Evolutionary conservation across 2,113 vertebrate genomes (phyloP), one percentile per base, ranked within the genome.

Genomic region (Oceanites oceanicus): DNA sequence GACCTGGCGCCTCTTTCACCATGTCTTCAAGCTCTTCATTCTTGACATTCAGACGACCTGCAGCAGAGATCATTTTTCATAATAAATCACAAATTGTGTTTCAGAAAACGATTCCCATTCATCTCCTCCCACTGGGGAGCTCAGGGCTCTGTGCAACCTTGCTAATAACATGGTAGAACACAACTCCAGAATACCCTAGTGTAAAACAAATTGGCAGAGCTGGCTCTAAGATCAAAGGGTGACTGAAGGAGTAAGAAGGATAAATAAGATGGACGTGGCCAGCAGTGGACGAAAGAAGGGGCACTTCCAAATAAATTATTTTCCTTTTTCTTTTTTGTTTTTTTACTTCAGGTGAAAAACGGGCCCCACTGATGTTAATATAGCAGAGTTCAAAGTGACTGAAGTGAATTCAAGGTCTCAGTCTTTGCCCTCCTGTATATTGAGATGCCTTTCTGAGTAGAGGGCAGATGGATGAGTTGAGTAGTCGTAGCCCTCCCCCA

Each of bases 21-120:
- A 99, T 99, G 66, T 97, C 98, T 84, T 99, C 99, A 95, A 99
- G 96, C 95, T 99, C 99, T 92, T 99, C 99, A 12, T 98, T 99
- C 96, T 98, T 99, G 90, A 99, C 99, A 49, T 99, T 99, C 96
- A 99, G 94, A 84, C 98, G 98, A 50, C 99, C 99, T 99, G 94
- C 40, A 90, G 83, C 79, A 92, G 55, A 91, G 66, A 85, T 92
- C 52, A 90, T 90, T 93, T 97, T 96, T 93, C 95, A 95, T 95
- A 96, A 94, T 95, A 94, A 94, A 96, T 95, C 88, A 93, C 84
- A 96, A 95, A 95, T 88, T 78, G 90, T 94, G 75, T 93, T 95
- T 94, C 88, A 91, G 88, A 94, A 94, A 97, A 76, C 1, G n/a
- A 95, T 95, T 88, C 91, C 87, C 74, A 88, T 95, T 95, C 91